These are phyloP conservation scores for Myiothlypis coronata DNA, from an alignment of 2,797 vertebrate species.

Conservation along the genomic window DNA sequence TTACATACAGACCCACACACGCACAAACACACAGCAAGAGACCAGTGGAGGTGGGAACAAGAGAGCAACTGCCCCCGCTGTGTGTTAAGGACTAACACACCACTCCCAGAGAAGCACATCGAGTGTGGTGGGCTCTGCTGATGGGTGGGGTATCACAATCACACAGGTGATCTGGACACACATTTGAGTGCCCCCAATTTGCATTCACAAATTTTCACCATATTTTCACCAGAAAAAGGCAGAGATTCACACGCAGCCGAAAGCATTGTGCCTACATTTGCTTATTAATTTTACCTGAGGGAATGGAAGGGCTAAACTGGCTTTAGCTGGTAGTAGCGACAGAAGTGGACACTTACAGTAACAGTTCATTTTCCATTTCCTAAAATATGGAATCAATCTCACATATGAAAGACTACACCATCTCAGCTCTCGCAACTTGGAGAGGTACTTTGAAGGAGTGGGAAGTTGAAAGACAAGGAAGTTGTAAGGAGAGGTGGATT, in stretches of 20 bases:
- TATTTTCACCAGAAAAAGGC: neutral
- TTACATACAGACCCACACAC: neutral
- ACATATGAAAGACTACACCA: neutral
- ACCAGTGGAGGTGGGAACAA: neutral
- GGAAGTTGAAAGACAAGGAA: neutral
- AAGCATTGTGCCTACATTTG: neutral
- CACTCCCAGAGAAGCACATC: neutral
- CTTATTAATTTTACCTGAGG: neutral
- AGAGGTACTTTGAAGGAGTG: neutral
- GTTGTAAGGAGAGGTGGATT: neutral
- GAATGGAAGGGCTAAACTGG: neutral
- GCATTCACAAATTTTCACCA: neutral
- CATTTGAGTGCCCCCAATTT: neutral
- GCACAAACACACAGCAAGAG: neutral
- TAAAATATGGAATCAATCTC: neutral
- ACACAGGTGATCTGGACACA: neutral
- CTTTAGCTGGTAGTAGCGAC: neutral
- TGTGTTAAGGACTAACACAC: neutral
- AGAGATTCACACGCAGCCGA: neutral
- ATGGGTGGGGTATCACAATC: neutral
- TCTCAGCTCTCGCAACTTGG: neutral
- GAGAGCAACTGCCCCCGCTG: neutral
- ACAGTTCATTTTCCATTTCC: neutral
- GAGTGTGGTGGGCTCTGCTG: neutral
- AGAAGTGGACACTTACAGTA: neutral